Percentiles rank a stretch among this genome's conserved stretches.
Evolutionary conservation across 1,140 invertebrate genomes (phyloP).

Genomic region (Heterodera schachtii): DNA sequence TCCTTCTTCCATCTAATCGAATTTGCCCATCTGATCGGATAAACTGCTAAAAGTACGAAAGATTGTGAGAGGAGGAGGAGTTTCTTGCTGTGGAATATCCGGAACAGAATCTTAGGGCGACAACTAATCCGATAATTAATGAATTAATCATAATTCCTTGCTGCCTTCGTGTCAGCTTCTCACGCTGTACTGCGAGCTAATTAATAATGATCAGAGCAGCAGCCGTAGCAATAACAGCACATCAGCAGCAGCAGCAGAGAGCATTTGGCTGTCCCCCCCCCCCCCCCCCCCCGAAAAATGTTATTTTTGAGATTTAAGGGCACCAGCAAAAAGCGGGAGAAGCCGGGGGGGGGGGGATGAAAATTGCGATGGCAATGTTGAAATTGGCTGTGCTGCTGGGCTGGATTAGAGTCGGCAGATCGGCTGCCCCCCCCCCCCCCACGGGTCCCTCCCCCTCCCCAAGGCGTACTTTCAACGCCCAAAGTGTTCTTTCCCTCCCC

Average conservation of each 20-base stretch:
- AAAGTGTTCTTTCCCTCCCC: background rate
- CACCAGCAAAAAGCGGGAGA: background rate
- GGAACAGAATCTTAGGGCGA: background rate
- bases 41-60: background rate
- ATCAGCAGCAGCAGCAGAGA: too few species aligned
- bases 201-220: background rate
- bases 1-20: background rate
- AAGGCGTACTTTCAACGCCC: background rate
- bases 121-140: background rate
- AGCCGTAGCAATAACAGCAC: too few species aligned
- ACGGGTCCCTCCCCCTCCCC: too few species aligned
- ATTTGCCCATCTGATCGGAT: background rate
- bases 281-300: background rate
- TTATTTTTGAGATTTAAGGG: background rate
- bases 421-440: too few species aligned
- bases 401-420: background rate
- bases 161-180: background rate
- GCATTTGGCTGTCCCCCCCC: background rate
- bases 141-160: conserved; percentile 1
- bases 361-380: conserved; percentile 2
- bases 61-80: background rate
- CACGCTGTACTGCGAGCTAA: background rate
- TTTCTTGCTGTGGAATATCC: background rate
- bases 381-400: background rate
- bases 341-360: background rate